Base-by-base conservation (phyloP, 2,888 invertebrate species). In the Bombyx huttoni region DNA sequence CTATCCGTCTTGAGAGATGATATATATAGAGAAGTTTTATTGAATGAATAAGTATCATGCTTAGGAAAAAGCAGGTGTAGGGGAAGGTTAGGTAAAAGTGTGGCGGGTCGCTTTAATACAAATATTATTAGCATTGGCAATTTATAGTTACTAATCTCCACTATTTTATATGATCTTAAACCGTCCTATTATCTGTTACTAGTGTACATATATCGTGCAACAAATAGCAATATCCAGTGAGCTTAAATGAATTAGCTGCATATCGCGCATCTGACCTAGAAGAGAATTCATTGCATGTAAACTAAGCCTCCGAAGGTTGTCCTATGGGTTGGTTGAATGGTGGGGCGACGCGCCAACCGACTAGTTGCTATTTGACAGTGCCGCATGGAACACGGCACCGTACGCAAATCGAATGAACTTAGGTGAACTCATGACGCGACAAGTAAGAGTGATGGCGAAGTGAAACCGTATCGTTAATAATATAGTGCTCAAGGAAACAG, bases 341-440 rank as follows among this genome's bases (percentile, higher is more conserved):
- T 60, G 78, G 78, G 78, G 80, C 68, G 71, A 64, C 63, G 63
- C 62, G 59, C 61, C 57, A 53, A 58, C 62, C 67, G 73, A 78
- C 78, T 80, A 86, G 86, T 86, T 70, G 73, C 78, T 79, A 86
- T 86, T 86, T 70, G 73, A 62, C 64, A 60, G 54, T 54, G 62
- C 61, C 64, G 68, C 67, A 65, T 64, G 67, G 74, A 59, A 56
- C 63, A 63, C 62, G 61, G 50, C 64, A 60, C 68, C 68, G 74
- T 57, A 49, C 59, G 49, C 62, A 64, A 58, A 54, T 58, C 71
- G 70, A 75, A 78, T 76, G 72, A 74, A 69, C 63, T 54, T 57
- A 66, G 69, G 65, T 64, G 57, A 58, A 59, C 49, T 57, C 60
- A 70, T 68, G 68, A 64, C 66, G 70, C 65, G 63, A 64, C 52